Evolutionary conservation across 2,888 invertebrate genomes (phyloP).

Genomic region (Lissocephala sabroskyi): DNA sequence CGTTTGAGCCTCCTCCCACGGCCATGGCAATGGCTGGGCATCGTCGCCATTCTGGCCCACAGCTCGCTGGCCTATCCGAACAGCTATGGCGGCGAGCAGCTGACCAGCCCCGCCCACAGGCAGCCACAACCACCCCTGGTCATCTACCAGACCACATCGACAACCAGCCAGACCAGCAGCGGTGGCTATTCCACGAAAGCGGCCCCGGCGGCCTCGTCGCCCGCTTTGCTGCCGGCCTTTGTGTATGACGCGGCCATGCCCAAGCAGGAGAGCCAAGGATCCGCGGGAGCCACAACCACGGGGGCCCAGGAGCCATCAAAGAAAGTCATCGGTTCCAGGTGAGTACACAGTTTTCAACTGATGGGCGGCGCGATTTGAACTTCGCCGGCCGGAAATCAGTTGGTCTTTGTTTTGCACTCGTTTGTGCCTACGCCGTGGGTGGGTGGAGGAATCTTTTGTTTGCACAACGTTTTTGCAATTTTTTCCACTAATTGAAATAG

Average conservation of each 20-base stretch:
- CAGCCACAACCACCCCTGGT: conserved; percentile 10
- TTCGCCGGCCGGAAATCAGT: conserved; percentile 12
- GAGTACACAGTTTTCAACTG: conserved; percentile 46
- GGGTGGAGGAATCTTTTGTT: conserved; percentile 58
- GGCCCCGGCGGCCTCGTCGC: background rate
- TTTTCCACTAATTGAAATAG: conserved; percentile 65
- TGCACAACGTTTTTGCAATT: conserved; percentile 56
- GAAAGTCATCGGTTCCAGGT: conserved; percentile 78
- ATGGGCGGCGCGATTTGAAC: conserved; percentile 23
- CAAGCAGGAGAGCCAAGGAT: conserved; percentile 18
- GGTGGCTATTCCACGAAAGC: conserved; percentile 3
- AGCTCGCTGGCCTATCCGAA: conserved; percentile 31
- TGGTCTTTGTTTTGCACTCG: conserved; percentile 1
- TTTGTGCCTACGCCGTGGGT: conserved; percentile 31
- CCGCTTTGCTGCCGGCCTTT: conserved; percentile 49
- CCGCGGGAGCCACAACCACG: conserved; percentile 26
- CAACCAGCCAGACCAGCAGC: conserved; percentile 37
- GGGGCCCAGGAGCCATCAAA: conserved; percentile 73
- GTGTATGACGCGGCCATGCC: conserved; percentile 55
- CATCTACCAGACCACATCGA: conserved; percentile 53
- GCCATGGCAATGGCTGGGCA: conserved; percentile 25
- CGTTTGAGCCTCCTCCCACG: conserved; percentile 39
- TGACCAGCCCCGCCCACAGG: conserved; percentile 1
- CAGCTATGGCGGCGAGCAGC: conserved; percentile 8
- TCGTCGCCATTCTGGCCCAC: background rate